phyloP scores from a whole-genome alignment of 2,797 vertebrate genomes.

The Pogonophryne albipinna region DNA sequence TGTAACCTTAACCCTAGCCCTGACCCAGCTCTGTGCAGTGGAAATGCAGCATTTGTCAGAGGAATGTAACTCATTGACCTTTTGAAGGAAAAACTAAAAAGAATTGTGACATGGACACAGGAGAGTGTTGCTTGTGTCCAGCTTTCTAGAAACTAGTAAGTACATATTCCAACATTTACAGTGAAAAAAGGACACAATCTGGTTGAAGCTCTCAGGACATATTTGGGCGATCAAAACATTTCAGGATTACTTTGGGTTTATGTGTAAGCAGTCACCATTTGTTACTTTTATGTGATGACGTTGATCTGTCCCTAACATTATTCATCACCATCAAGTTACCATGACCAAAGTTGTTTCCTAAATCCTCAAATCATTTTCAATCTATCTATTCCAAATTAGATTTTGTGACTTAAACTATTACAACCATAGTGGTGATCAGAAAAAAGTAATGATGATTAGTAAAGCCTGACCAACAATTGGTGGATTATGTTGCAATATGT shows the following conservation, averaged over 20 bases:
- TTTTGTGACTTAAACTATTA: neutral
- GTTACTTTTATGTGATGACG: no score
- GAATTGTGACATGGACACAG: neutral
- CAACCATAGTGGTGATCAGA: neutral
- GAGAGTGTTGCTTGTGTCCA: neutral
- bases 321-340: no score
- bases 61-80: conserved; percentile 1
- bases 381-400: neutral
- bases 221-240: no score
- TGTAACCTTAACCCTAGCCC: no score
- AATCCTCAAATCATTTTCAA: neutral
- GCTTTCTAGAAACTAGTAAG: neutral
- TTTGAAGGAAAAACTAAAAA: neutral
- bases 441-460: neutral
- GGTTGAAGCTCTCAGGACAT: neutral
- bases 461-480: neutral
- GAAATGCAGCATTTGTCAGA: neutral
- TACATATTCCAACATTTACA: neutral
- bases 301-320: no score
- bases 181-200: neutral
- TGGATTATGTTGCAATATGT: neutral
- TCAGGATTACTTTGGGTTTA: no score
- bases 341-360: neutral
- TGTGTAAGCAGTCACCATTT: no score
- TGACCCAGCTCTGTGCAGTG: no score